Evolutionary conservation across 1,140 invertebrate genomes (phyloP).

Genomic region (Eciton burchellii): DNA sequence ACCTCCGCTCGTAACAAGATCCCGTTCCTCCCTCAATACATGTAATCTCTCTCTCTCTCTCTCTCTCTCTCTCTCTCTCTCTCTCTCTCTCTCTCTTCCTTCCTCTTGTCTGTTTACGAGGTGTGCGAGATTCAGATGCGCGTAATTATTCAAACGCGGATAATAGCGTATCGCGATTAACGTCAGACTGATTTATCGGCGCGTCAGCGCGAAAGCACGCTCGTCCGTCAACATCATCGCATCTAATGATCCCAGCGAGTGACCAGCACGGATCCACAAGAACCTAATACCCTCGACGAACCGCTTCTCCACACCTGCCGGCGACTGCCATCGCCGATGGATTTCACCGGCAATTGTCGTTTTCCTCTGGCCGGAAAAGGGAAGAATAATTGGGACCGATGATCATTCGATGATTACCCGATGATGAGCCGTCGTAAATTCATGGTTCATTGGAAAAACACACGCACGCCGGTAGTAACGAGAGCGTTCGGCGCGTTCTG

Average conservation of each 20-base stretch:
- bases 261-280: neutral
- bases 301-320: conserved; percentile 30
- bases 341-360: conserved; percentile 24
- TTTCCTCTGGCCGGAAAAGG: too few relatives aligned
- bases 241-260: conserved; percentile 30
- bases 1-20: conserved; percentile 1
- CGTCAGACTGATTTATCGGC: conserved; percentile 48
- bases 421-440: neutral
- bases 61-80: neutral
- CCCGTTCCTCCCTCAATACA: conserved; percentile 4
- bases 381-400: neutral
- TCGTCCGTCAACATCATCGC: conserved; percentile 36
- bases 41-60: neutral
- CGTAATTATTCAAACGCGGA: conserved; percentile 11
- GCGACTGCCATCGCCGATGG: conserved; percentile 28
- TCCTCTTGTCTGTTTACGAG: too few relatives aligned
- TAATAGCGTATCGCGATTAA: conserved; percentile 40
- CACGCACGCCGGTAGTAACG: neutral
- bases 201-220: conserved; percentile 32
- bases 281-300: conserved; percentile 28
- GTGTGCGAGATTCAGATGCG: neutral
- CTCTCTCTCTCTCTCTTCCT: neutral
- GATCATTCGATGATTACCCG: conserved; percentile 14
- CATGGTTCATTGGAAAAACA: neutral
- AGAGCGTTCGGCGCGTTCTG: neutral